Conservation (phyloP, 23 tunicate species). For the Aplidium turbinatum region DNA sequence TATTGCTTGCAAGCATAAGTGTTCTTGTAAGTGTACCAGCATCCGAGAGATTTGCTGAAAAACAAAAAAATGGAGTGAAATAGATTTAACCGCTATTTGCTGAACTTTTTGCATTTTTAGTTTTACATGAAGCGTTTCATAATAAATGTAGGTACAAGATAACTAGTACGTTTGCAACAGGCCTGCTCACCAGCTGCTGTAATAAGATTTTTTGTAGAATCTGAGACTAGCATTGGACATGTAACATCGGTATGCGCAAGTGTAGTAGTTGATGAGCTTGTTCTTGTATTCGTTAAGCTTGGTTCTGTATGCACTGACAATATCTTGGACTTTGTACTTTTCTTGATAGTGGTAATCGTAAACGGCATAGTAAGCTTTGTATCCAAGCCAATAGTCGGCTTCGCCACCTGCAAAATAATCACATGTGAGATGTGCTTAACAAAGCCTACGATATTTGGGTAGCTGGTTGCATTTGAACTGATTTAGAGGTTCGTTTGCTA, state of each 20-base stretch:
- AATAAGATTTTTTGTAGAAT: constrained; percentile 21
- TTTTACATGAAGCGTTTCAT: not conserved
- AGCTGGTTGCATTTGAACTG: too few species aligned
- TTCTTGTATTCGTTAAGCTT: too few species aligned
- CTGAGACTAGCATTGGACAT: constrained; percentile 36
- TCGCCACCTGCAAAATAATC: too few species aligned
- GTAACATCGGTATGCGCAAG: constrained; percentile 47
- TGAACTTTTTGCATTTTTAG: too few species aligned
- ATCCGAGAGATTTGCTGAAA: constrained; percentile 36
- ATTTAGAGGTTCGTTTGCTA: too few species aligned
- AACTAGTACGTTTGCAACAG: too few species aligned
- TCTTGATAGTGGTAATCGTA: constrained; percentile 7
- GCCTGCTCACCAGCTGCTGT: constrained; percentile 35
- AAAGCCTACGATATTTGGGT: too few species aligned
- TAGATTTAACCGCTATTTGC: too few species aligned
- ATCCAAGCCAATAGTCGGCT: constrained; percentile 24
- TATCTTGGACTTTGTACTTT: constrained; percentile 15
- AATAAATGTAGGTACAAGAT: too few species aligned
- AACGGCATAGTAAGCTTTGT: constrained; percentile 8
- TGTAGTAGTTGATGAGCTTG: constrained; percentile 30
- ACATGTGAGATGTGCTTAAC: too few species aligned
- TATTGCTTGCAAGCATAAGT: constrained; percentile 10
- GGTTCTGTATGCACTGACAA: constrained; percentile 12
- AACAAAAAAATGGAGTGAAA: too few species aligned
- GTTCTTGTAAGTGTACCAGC: constrained; percentile 32